Evolutionary conservation across 2,888 invertebrate species (phyloP), one percentile per base, ranked within the genome.

Genomic region (Dioctria rufipes): DNA sequence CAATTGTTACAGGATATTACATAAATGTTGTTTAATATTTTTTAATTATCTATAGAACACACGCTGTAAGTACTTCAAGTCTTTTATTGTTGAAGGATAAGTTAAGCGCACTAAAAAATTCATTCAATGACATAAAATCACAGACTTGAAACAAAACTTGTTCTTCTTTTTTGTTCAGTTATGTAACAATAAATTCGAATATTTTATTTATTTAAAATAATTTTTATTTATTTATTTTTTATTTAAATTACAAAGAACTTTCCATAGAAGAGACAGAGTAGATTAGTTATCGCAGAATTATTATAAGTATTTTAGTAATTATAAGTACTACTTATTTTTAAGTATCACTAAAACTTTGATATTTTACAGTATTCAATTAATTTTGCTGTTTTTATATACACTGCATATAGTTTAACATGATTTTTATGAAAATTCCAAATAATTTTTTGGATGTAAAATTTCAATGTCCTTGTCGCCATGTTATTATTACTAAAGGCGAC

Each of bases 321-420:
- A 25, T 25, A 25, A 25, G 25, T 25, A 25, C 25, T 25, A 25
- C 0, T 25, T 25, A 25, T 25, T 25, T 25, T 25, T 25, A 25
- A 25, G 25, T 25, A 25, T 25, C 25, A 25, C 25, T 25, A 25
- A 25, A 25, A 25, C 25, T 25, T 25, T 25, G 25, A 69, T 49
- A 80, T 60, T 80, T 80, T 66, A 60, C 58, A 73, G 58, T 75
- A 60, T 75, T 75, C 51, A 37, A 88, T 86, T 84, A 88, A 84
- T 87, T 86, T 88, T 85, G 88, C 88, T 84, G 88, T 88, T 88
- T 88, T 88, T 86, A 88, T 88, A 82, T 88, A 88, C 86, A 88
- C 89, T 86, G 88, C 89, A 88, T 87, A 88, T 82, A 88, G 83
- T 85, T 88, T 88, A 79, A 87, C 87, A 83, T 88, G 88, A 83